These are phyloP conservation scores for Scatophagus argus DNA, from an alignment of 2,113 vertebrate species.

Conservation along the genomic window DNA sequence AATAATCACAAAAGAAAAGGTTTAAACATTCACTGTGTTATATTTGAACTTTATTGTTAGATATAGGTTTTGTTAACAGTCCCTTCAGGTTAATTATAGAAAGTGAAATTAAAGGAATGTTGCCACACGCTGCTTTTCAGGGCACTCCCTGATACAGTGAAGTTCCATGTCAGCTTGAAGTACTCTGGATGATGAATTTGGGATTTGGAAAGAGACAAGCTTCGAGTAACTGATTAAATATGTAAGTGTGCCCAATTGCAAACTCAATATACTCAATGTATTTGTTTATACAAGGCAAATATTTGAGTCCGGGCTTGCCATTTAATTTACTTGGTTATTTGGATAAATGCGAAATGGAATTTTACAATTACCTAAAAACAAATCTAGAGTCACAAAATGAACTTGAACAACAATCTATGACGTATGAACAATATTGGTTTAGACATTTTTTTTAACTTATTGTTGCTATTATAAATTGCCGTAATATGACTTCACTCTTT, in stretches of 20 bases:
- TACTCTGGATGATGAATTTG: slow-evolving; percentile 49
- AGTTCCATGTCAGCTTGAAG: slow-evolving; percentile 49
- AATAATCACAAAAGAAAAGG: slow-evolving; percentile 41
- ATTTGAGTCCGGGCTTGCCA: slow-evolving; percentile 52
- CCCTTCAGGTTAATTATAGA: slow-evolving; percentile 52
- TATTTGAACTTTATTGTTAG: slow-evolving; percentile 17
- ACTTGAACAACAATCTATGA: slow-evolving; percentile 41
- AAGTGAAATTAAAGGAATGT: slow-evolving; percentile 65
- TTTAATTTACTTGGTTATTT: slow-evolving; percentile 59
- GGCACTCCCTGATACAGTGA: slow-evolving; percentile 61
- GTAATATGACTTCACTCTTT: slow-evolving; percentile 34
- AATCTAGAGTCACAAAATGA: slow-evolving; percentile 27
- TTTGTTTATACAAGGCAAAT: slow-evolving; percentile 69
- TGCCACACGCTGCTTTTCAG: slow-evolving; percentile 39
- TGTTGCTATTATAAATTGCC: slow-evolving; percentile 31
- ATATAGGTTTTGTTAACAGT: slow-evolving; percentile 32
- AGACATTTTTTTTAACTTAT: slow-evolving; percentile 31
- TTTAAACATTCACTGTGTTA: slow-evolving; percentile 30
- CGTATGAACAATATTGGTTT: slow-evolving; percentile 50
- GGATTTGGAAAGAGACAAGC: slow-evolving; percentile 49
- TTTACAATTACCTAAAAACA: slow-evolving; percentile 66
- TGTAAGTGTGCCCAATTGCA: slow-evolving; percentile 44
- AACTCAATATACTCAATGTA: slow-evolving; percentile 58
- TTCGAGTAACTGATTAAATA: slow-evolving; percentile 67
- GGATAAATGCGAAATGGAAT: slow-evolving; percentile 65